Evolutionary conservation across 2,888 invertebrate genomes (phyloP), one percentile per base, ranked within the genome.

Genomic region (Sclerodermus sp.): DNA sequence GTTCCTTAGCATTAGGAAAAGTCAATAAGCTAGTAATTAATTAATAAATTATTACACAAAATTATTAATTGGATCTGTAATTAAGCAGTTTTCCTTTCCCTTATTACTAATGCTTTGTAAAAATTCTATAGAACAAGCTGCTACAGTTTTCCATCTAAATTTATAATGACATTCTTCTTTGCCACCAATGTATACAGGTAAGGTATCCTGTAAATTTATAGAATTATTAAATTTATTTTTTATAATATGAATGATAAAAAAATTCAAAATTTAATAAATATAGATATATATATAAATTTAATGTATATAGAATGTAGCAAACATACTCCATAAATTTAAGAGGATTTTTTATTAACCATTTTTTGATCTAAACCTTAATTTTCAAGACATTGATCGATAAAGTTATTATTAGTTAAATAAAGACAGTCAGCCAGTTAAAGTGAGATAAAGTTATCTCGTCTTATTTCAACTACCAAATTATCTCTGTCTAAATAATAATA

Each of bases 41-140:
- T 46, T 29, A n/a, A 43, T 18, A 10, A 14, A 31, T 42, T 42
- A 64, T 51, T 64, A 68, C 67, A 40, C 32, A 32, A 62, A 56
- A 49, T 70, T 68, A 9, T 66, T 72, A 10, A 68, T 41, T 15
- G 76, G 74, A 62, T 73, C 63, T 2, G 51, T 67, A 8, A 71
- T 61, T 45, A 52, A 61, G 55, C 76, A 76, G 12, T 42, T 53
- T 38, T 57, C 58, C 30, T 61, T 50, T 23, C 60, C 63, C 13
- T 52, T 45, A 18, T 45, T 45, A 47, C 67, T 73, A 40, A 62
- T 62, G n/a, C 64, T 57, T 48, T 53, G 55, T 6, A 70, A 46
- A 42, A 60, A 54, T 59, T 73, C 65, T 5, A 67, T 13, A 46
- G 61, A 67, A 32, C 76, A 76, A 1, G 70, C 74, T 17, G 64